phyloP scores from a whole-genome alignment of 92 coral and sea anemone genomes.

The Galaxea fascicularis region DNA sequence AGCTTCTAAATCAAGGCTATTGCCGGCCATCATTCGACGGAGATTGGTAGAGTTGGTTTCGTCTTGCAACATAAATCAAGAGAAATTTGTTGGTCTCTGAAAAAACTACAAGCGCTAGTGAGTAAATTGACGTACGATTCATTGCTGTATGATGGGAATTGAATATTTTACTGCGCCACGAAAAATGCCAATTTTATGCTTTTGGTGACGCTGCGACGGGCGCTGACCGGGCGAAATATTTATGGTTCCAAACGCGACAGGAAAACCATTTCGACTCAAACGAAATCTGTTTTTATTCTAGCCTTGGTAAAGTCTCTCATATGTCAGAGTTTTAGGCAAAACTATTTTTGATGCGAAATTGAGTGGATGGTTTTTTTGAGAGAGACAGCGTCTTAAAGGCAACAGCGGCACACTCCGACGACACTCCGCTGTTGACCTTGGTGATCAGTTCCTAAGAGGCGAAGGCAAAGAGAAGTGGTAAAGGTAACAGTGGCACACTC shows the following conservation, averaged over 20 bases:
- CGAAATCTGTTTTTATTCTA: background rate
- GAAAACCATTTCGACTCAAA: background rate
- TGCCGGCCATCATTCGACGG: background rate
- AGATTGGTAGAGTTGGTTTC: background rate
- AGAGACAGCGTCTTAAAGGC: background rate
- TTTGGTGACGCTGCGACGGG: background rate
- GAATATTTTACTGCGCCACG: background rate
- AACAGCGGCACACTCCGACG: no score
- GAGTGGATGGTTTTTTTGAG: background rate
- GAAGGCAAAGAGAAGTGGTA: no score
- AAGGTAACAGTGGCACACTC: no score
- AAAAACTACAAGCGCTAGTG: background rate
- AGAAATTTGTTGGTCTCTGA: no score
- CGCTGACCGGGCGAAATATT: background rate
- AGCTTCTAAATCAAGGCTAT: background rate
- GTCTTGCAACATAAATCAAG: background rate
- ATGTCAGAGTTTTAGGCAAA: no score
- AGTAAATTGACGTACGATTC: background rate
- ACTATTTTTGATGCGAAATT: no score
- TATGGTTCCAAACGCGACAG: background rate
- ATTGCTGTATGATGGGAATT: background rate
- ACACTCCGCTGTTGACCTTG: no score
- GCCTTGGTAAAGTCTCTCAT: background rate
- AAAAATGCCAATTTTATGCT: conserved; percentile 7
- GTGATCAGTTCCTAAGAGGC: no score